Conservation (phyloP, 2,113 vertebrate species). For the Opisthocomus hoazin region DNA sequence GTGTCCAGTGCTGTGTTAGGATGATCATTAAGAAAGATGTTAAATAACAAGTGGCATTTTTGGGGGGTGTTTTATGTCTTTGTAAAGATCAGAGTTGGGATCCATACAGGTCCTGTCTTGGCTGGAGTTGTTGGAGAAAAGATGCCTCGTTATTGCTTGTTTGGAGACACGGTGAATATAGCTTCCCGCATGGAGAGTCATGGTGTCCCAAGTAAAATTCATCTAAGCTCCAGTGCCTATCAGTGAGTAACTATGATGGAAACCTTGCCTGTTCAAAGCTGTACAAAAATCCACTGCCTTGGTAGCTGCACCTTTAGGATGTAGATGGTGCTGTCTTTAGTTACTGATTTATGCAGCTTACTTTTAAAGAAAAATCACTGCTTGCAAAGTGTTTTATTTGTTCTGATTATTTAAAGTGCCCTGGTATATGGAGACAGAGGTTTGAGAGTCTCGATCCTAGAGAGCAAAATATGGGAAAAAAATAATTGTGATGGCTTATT, state of each 20-base stretch:
- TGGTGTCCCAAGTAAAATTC: slow-evolving; percentile 70
- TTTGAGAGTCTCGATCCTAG: neutral
- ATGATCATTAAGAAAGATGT: neutral
- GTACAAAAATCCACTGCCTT: neutral
- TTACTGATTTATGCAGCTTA: neutral
- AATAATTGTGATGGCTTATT: neutral
- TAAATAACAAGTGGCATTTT: neutral
- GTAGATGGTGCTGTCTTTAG: neutral
- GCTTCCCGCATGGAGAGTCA: slow-evolving; percentile 76
- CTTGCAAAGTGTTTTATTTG: neutral
- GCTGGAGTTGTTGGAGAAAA: slow-evolving; percentile 77
- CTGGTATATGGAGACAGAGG: neutral
- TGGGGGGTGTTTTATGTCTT: slow-evolving; percentile 30
- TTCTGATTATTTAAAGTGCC: neutral
- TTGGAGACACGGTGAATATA: slow-evolving; percentile 78
- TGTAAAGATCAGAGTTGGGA: slow-evolving; percentile 72
- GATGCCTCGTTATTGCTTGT: slow-evolving; percentile 77
- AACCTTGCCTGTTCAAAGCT: neutral
- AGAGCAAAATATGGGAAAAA: neutral
- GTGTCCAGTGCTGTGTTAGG: neutral
- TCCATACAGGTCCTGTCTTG: slow-evolving; percentile 72
- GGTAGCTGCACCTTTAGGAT: neutral
- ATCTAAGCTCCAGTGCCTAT: slow-evolving; percentile 68
- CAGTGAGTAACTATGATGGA: slow-evolving; percentile 35
- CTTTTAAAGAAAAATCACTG: neutral